These are phyloP conservation scores for Oithona nana DNA, from an alignment of 2,888 invertebrate genomes.

Conservation along the genomic window DNA sequence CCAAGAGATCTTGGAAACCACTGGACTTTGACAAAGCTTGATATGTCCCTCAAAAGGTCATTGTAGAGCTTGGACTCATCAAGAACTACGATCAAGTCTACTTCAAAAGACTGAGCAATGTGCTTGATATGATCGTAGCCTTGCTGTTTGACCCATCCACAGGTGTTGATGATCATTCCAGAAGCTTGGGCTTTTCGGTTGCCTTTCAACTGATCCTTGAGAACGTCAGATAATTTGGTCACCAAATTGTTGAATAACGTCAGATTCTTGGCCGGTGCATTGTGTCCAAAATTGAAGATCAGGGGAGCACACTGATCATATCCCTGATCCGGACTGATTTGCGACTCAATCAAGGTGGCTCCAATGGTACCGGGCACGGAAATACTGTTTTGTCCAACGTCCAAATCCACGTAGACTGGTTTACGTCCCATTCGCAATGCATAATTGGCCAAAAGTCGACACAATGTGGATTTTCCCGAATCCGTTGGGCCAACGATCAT, in stretches of 20 bases:
- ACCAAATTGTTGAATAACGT: slow-evolving; percentile 66
- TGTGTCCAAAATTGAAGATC: slow-evolving; percentile 84
- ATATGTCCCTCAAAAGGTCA: slow-evolving; percentile 80
- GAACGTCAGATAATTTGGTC: slow-evolving; percentile 32
- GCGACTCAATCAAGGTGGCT: slow-evolving; percentile 71
- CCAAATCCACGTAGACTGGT: slow-evolving; percentile 82
- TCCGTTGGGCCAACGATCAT: slow-evolving; percentile 87
- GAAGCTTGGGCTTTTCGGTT: slow-evolving; percentile 35
- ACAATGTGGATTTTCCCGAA: slow-evolving; percentile 87
- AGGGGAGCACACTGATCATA: slow-evolving; percentile 72
- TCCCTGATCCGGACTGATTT: slow-evolving; percentile 82
- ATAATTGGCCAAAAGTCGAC: slow-evolving; percentile 58
- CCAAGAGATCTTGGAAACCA: slow-evolving; percentile 90
- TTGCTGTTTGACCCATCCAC: slow-evolving; percentile 84
- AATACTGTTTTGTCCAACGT: slow-evolving; percentile 83
- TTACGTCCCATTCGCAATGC: slow-evolving; percentile 43
- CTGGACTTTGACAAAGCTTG: slow-evolving; percentile 75
- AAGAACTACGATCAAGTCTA: slow-evolving; percentile 79
- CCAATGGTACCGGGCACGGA: slow-evolving; percentile 81
- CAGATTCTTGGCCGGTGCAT: slow-evolving; percentile 49
- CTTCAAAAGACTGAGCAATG: slow-evolving; percentile 75
- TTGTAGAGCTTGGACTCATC: slow-evolving; percentile 92
- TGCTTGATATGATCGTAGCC: slow-evolving; percentile 73
- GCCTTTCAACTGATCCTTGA: slow-evolving; percentile 25
- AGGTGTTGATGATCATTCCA: slow-evolving; percentile 89